Conservation (phyloP, 2,888 invertebrate species). For the Agrotis clavis region DNA sequence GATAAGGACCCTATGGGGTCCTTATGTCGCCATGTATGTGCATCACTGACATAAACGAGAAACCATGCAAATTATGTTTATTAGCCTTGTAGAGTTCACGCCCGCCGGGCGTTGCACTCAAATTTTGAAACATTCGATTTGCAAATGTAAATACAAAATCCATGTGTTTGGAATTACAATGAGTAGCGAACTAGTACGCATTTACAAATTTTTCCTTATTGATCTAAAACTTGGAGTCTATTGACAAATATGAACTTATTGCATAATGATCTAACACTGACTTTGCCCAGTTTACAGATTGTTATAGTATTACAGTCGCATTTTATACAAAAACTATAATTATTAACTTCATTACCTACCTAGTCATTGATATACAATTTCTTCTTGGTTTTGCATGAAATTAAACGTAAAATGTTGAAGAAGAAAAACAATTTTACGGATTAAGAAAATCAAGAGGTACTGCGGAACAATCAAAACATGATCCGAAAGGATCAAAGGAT, state of each 20-base stretch:
- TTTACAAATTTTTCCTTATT: constrained; percentile 53
- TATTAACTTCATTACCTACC: too few species aligned
- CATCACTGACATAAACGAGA: not conserved
- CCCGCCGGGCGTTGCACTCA: constrained; percentile 5
- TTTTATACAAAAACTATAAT: not conserved
- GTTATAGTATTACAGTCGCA: constrained; percentile 12
- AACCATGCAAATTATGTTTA: constrained; percentile 26
- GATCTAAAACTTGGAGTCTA: constrained; percentile 38
- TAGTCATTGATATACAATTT: too few species aligned
- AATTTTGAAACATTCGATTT: constrained; percentile 37
- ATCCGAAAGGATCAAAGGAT: not conserved
- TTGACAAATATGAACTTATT: constrained; percentile 51
- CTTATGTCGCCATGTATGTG: too few species aligned
- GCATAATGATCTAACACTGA: constrained; percentile 27
- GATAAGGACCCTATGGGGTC: too few species aligned
- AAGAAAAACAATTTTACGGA: not conserved
- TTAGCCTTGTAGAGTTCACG: constrained; percentile 36
- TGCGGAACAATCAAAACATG: not conserved
- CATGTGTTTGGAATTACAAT: constrained; percentile 39
- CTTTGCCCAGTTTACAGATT: constrained; percentile 17
- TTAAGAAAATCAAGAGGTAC: not conserved
- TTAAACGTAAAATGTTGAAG: not conserved
- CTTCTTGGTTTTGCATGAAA: not conserved
- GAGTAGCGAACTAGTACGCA: constrained; percentile 30
- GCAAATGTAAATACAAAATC: constrained; percentile 6